phyloP scores from a whole-genome alignment of 30 jellyfish, hydroid and myxozoan genomes.

The Euphysa ruthae region DNA sequence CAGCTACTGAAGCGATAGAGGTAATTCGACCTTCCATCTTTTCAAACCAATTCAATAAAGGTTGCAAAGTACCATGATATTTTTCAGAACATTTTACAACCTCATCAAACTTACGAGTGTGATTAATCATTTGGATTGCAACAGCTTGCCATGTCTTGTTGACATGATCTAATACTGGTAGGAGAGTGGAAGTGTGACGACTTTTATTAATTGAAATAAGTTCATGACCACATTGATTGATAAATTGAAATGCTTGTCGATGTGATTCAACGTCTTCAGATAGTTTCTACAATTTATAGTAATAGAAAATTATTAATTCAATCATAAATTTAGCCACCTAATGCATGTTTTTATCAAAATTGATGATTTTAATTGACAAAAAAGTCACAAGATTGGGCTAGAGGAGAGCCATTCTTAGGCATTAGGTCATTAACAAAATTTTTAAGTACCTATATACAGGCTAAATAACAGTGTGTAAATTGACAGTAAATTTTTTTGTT shows the following conservation, averaged over 20 bases:
- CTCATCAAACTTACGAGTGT: slow-evolving; percentile 83
- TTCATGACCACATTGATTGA: slow-evolving; percentile 97
- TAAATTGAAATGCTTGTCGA: slow-evolving; percentile 80
- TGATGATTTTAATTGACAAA: too few species aligned
- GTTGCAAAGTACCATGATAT: slow-evolving; percentile 83
- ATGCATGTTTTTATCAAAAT: too few species aligned
- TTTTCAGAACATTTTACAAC: slow-evolving; percentile 94
- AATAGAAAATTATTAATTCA: too few species aligned
- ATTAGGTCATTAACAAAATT: too few species aligned
- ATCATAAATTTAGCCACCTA: too few species aligned
- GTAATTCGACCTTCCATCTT: slow-evolving; percentile 95
- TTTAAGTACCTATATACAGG: too few species aligned
- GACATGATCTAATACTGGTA: slow-evolving; percentile 74
- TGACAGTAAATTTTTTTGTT: too few species aligned
- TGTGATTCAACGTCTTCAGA: slow-evolving; percentile 82
- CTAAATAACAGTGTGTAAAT: too few species aligned
- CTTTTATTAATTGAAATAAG: slow-evolving; percentile 62
- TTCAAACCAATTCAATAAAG: slow-evolving; percentile 74
- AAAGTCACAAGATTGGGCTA: too few species aligned
- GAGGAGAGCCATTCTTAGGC: too few species aligned
- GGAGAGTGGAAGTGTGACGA: slow-evolving; percentile 63
- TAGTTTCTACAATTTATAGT: slow-evolving; percentile 36
- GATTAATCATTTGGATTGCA: slow-evolving; percentile 79
- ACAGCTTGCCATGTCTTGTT: slow-evolving; percentile 94
- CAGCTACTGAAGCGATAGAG: slow-evolving; percentile 77